Base-by-base conservation (phyloP, 2,113 vertebrate genomes). In the Silurus glanis region DNA sequence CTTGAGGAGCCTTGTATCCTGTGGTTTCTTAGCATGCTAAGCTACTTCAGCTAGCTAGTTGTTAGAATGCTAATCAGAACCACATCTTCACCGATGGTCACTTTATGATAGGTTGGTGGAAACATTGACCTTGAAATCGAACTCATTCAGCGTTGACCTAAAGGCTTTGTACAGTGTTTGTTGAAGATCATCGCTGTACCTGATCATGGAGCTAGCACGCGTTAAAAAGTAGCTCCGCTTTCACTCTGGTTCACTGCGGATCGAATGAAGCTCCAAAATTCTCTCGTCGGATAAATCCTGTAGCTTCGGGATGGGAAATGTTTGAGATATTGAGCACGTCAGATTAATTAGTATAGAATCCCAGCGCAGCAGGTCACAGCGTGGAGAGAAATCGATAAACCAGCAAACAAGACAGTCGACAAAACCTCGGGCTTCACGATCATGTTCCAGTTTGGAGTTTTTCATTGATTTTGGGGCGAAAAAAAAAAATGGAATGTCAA, bases 381-480 rank as follows among this genome's bases (percentile, higher is more conserved):
- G 28, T 58, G 28, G 59, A 81, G 59, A 53, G 61, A 67, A 83
- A 67, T 83, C 82, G 3, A 83, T 71, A 17, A 45, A 83, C 82
- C 66, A 56, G 56, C n/a, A 56, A 83, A 55, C n/a, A 67, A 17
- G n/a, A 37, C 74, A 56, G 59, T 49, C 47, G 71, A 67, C 81
- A 69, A 83, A 83, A 59, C 78, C 28, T 45, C 28, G 45, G 55
- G 55, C 78, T 6, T 21, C 69, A 19, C 69, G 53, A 51, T 45
- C 55, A 80, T 10, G 13, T 16, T 76, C 74, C 74, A 76, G 74
- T 49, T n/a, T 55, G 2, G 49, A 16, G 49, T 80, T 53, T n/a
- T 25, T 28, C 55, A 45, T 80, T 12, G 78, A 37, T 59, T 61
- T 19, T 19, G 78, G 25, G 21, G 49, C 47, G 9, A 25, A 45